A percentile compares a stretch with the other conserved stretches of the same genome.
Conservation (phyloP, 1,140 invertebrate genomes). For the Drosophila fuyamai region DNA sequence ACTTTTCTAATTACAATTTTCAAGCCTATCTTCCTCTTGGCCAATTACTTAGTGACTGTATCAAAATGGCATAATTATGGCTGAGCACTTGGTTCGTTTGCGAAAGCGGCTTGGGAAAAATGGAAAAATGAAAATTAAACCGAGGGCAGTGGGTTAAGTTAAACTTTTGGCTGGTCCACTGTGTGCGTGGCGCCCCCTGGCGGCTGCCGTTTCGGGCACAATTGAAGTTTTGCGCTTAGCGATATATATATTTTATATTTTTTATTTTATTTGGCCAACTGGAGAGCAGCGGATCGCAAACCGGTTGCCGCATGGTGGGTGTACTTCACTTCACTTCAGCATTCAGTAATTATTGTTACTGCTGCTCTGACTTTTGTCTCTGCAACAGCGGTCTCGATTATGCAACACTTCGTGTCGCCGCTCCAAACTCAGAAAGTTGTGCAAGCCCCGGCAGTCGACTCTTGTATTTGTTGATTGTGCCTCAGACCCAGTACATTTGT, state of each 20-base stretch:
- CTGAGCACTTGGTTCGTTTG: constrained; percentile 11
- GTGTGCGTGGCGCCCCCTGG: constrained; percentile 62
- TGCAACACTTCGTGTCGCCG: constrained; percentile 74
- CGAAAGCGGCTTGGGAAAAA: constrained; percentile 27
- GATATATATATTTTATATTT: constrained; percentile 56
- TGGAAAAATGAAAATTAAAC: constrained; percentile 34
- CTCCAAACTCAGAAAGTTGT: constrained; percentile 67
- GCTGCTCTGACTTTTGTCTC: constrained; percentile 44
- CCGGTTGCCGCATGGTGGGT: constrained; percentile 72
- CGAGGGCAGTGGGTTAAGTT: constrained; percentile 74
- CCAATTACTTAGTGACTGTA: constrained; percentile 7
- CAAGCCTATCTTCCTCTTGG: neutral
- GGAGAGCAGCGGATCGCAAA: constrained; percentile 46
- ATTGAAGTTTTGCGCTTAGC: constrained; percentile 55
- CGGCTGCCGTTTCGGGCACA: constrained; percentile 31
- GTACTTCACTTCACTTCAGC: constrained; percentile 47
- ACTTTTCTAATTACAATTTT: neutral
- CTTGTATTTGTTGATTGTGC: constrained; percentile 38
- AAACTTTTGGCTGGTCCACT: constrained; percentile 19
- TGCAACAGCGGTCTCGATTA: constrained; percentile 55
- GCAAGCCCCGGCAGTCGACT: constrained; percentile 50
- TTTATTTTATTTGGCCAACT: constrained; percentile 36
- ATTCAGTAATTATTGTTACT: constrained; percentile 55
- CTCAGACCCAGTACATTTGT: constrained; percentile 26
- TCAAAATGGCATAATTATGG: constrained; percentile 59